Percentiles rank a stretch among this genome's conserved stretches.
Evolutionary conservation across 2,113 vertebrate genomes (phyloP).

Genomic region (Diphyllodes magnificus): DNA sequence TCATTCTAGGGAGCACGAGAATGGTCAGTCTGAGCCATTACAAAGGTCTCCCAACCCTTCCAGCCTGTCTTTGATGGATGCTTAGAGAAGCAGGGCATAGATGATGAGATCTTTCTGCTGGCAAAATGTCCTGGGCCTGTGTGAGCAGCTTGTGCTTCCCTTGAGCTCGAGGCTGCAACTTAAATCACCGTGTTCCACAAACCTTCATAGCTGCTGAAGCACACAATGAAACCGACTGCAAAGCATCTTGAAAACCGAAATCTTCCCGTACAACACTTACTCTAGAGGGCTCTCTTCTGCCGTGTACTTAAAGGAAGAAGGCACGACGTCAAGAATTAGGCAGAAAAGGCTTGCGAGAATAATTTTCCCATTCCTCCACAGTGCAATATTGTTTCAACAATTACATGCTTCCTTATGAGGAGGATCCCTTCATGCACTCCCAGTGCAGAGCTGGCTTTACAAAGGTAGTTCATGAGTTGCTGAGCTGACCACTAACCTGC

Average conservation of each 20-base stretch:
- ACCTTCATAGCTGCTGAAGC: not conserved
- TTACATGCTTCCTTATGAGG: not conserved
- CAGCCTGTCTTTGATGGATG: not conserved
- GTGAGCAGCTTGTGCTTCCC: not conserved
- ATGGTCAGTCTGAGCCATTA: not conserved
- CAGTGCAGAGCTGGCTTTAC: not conserved
- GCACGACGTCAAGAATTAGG: rapidly evolving
- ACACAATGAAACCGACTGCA: not conserved
- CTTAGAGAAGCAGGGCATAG: not conserved
- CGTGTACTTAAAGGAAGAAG: not conserved
- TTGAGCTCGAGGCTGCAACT: not conserved
- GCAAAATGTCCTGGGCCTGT: not conserved
- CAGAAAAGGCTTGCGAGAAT: not conserved
- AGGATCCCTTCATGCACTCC: not conserved
- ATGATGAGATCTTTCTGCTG: not conserved
- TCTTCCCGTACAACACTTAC: not conserved
- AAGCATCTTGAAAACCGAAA: not conserved
- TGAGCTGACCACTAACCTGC: not conserved
- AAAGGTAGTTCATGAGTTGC: not conserved
- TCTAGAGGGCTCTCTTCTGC: slow-evolving; percentile 5
- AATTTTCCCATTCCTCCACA: not conserved
- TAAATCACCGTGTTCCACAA: not conserved
- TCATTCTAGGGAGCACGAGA: not conserved
- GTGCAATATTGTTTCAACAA: not conserved
- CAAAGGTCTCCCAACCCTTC: not conserved